phyloP scores from a whole-genome alignment of 2,888 invertebrate genomes.

The Eupithecia centaureata region DNA sequence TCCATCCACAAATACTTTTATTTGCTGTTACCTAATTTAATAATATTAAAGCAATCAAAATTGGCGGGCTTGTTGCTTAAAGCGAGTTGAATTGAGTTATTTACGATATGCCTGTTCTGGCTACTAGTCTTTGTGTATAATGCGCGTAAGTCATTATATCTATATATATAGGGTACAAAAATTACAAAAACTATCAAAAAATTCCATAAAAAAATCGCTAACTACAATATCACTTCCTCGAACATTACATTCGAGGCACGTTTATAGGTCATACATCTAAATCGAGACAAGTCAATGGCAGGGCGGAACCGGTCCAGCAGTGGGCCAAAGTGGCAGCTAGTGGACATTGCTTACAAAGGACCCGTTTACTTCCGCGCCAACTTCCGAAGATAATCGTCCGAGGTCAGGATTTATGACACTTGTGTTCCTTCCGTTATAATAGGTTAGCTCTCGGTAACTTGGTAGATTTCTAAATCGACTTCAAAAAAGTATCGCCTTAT shows the following conservation, averaged over 20 bases:
- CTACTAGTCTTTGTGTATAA: no score
- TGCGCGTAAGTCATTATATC: background rate
- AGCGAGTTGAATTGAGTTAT: no score
- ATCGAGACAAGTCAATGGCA: conserved; percentile 57
- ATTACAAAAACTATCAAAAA: background rate
- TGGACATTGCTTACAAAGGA: conserved; percentile 37
- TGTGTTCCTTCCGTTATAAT: background rate
- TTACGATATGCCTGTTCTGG: no score
- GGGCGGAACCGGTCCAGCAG: conserved; percentile 55
- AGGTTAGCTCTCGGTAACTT: background rate
- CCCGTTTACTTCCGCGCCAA: conserved; percentile 60
- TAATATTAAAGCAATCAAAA: no score
- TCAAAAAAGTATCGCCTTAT: no score
- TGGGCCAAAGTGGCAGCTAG: conserved; percentile 44
- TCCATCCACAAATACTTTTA: no score
- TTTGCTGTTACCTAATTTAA: no score
- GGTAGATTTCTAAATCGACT: no score
- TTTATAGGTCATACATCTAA: conserved; percentile 43
- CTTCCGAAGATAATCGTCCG: conserved; percentile 65
- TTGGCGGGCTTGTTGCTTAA: background rate
- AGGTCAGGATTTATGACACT: conserved; percentile 43
- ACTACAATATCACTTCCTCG: conserved; percentile 36
- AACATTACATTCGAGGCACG: conserved; percentile 50
- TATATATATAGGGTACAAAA: no score
- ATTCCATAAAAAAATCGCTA: background rate